A percentile compares a stretch with the other conserved stretches of the same genome.
phyloP scores from a whole-genome alignment of 1,140 invertebrate species.

The Artemia franciscana region DNA sequence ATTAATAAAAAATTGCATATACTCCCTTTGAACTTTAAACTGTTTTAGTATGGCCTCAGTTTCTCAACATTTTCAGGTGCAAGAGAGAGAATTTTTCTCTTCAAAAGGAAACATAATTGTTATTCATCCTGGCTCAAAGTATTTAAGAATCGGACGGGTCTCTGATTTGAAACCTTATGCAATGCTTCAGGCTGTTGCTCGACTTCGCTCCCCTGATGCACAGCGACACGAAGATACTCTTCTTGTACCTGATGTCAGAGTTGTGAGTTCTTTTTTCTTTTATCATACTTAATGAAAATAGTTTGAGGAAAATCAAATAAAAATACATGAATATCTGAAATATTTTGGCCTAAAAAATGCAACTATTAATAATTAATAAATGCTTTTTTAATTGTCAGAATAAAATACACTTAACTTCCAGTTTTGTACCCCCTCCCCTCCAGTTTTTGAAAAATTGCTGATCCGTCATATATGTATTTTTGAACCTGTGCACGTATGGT shows the following conservation, averaged over 20 bases:
- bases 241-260: slow-evolving; percentile 13
- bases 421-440: not conserved
- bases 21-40: no score
- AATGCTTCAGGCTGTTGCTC: slow-evolving; percentile 62
- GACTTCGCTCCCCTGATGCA: slow-evolving; percentile 27
- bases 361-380: no score
- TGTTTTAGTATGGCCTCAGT: no score
- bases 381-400: not conserved
- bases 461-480: no score
- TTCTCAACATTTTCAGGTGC: not conserved
- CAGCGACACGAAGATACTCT: slow-evolving; percentile 33
- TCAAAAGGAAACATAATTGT: slow-evolving; percentile 35
- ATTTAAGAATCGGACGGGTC: slow-evolving; percentile 64
- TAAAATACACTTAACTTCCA: not conserved
- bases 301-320: no score
- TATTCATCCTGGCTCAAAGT: slow-evolving; percentile 80
- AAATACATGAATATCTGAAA: no score
- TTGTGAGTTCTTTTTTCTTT: slow-evolving; percentile 11
- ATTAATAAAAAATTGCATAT: no score
- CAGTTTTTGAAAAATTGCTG: no score
- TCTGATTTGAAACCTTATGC: slow-evolving; percentile 64
- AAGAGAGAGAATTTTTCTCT: not conserved
- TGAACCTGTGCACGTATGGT: no score
- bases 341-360: no score
- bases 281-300: not conserved